phyloP scores from a whole-genome alignment of 2,888 invertebrate species.

The Neoscelio sp. region DNA sequence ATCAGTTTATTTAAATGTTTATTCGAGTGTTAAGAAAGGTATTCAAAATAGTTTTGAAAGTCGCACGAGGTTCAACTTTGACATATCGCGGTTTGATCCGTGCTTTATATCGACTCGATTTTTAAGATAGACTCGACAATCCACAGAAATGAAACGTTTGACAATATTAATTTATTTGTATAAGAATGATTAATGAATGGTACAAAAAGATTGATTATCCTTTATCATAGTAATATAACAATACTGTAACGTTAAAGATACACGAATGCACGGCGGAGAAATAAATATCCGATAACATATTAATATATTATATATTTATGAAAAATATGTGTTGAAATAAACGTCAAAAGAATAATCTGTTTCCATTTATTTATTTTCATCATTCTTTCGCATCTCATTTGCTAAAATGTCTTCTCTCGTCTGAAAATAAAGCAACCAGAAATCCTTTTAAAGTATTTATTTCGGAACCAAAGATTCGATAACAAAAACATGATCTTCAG shows the following conservation, averaged over 20 bases:
- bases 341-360: too few relatives aligned
- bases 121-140: slow-evolving; percentile 6
- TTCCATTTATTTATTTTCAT: slow-evolving; percentile 61
- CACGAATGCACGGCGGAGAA: slow-evolving; percentile 2
- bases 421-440: not conserved
- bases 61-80: not conserved
- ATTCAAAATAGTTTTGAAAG: too few relatives aligned
- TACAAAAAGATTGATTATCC: slow-evolving; percentile 6
- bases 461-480: not conserved
- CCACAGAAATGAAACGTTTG: slow-evolving; percentile 7
- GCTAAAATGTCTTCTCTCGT: not conserved
- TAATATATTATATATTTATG: slow-evolving; percentile 81
- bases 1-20: too few relatives aligned
- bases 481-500: slow-evolving; percentile 7
- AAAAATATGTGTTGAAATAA: slow-evolving; percentile 78
- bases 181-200: slow-evolving; percentile 9
- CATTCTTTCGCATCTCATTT: not conserved
- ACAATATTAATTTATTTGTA: not conserved
- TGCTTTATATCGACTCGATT: not conserved
- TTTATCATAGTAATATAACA: not conserved
- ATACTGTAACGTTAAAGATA: not conserved
- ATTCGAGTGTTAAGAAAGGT: too few relatives aligned
- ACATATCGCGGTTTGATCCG: not conserved
- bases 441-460: not conserved
- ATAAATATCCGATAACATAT: slow-evolving; percentile 74